Conservation (phyloP, 2,797 vertebrate genomes). For the Thaleichthys pacificus region DNA sequence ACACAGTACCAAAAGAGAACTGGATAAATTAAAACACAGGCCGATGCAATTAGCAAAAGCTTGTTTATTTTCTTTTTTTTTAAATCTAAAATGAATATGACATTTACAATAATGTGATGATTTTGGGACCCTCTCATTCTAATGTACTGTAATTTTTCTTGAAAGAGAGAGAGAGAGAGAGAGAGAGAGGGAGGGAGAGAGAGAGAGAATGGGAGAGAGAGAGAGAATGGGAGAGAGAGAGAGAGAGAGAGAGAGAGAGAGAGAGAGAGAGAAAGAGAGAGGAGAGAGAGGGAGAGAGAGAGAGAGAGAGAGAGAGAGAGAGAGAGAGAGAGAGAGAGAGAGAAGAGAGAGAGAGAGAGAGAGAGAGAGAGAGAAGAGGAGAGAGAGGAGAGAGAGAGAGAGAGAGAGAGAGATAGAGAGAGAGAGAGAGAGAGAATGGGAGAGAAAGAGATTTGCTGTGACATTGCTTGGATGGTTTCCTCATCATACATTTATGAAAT, state of each 20-base stretch:
- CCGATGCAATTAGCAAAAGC: slow-evolving; percentile 12
- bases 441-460: background rate
- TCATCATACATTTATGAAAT: slow-evolving; percentile 8
- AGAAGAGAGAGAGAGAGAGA: background rate
- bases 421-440: background rate
- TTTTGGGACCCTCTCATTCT: background rate
- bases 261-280: background rate
- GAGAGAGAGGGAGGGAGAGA: background rate
- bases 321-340: background rate
- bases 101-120: background rate
- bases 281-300: background rate
- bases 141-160: slow-evolving; percentile 20
- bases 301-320: background rate
- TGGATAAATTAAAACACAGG: background rate
- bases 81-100: background rate
- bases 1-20: background rate
- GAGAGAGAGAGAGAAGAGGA: background rate
- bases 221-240: background rate
- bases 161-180: background rate
- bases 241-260: background rate
- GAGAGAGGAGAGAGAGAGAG: background rate
- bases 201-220: background rate
- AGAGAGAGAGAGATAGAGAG: no score
- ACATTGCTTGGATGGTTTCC: background rate
- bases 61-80: slow-evolving; percentile 14